phyloP scores from a whole-genome alignment of 1,140 invertebrate genomes.

The Leucophenga varia region DNA sequence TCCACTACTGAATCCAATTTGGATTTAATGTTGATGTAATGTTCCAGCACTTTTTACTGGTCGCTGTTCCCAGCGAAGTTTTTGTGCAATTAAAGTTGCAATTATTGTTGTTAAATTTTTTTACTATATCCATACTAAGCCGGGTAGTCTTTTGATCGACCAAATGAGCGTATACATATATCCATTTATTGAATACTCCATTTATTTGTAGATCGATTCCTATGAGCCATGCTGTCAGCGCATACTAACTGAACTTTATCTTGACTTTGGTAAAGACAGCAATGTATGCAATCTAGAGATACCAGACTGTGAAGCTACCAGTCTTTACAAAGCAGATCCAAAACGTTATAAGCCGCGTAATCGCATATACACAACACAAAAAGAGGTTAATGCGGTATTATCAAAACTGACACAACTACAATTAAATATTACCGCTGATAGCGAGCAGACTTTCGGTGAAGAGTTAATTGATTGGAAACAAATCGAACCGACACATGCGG shows the following conservation, averaged over 20 bases:
- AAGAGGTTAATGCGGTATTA: slow-evolving; percentile 70
- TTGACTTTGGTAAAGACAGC: slow-evolving; percentile 2
- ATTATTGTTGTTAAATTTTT: too few species aligned
- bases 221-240: slow-evolving; percentile 28
- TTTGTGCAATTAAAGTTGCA: too few species aligned
- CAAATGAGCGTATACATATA: too few species aligned
- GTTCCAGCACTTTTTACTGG: too few species aligned
- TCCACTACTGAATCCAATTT: too few species aligned
- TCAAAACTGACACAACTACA: slow-evolving; percentile 47
- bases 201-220: slow-evolving; percentile 31
- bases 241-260: slow-evolving; percentile 35
- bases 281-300: slow-evolving; percentile 16
- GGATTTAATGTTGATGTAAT: too few species aligned
- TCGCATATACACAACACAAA: slow-evolving; percentile 73
- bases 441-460: slow-evolving; percentile 25
- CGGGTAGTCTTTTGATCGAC: too few species aligned
- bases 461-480: slow-evolving; percentile 41
- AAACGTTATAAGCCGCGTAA: slow-evolving; percentile 73
- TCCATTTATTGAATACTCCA: neutral
- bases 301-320: slow-evolving; percentile 41
- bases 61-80: too few species aligned
- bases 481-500: slow-evolving; percentile 44
- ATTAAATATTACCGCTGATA: slow-evolving; percentile 31
- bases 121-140: too few species aligned
- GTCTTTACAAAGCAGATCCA: slow-evolving; percentile 79